Conservation (phyloP, 2,888 invertebrate genomes). For the Arenicola marina region DNA sequence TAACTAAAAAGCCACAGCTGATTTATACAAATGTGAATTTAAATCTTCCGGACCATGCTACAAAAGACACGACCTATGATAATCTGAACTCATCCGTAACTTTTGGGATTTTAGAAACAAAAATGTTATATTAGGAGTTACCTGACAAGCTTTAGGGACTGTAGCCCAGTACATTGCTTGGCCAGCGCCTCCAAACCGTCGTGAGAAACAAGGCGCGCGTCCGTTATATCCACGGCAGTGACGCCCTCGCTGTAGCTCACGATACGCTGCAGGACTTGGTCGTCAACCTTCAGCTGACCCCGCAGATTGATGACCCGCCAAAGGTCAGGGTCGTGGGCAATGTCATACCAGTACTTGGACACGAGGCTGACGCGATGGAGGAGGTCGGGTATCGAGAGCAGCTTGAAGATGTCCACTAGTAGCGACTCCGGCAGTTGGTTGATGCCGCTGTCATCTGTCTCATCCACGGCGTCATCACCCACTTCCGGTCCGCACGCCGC, state of each 20-base stretch:
- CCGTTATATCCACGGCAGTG: background rate
- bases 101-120: too few relatives aligned
- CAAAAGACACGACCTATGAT: too few relatives aligned
- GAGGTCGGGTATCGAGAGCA: background rate
- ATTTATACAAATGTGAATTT: too few relatives aligned
- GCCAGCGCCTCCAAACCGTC: background rate
- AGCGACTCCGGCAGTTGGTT: background rate
- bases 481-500: too few relatives aligned
- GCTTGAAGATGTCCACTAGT: background rate
- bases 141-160: background rate
- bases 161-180: background rate
- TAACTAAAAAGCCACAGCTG: too few relatives aligned
- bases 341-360: constrained; percentile 1
- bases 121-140: background rate
- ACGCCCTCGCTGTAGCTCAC: background rate
- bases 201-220: background rate
- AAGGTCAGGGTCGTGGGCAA: background rate
- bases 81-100: too few relatives aligned
- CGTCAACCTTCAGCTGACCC: background rate
- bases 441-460: too few relatives aligned
- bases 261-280: background rate
- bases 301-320: background rate
- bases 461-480: too few relatives aligned
- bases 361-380: background rate
- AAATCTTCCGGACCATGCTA: too few relatives aligned